Evolutionary conservation across 2,888 invertebrate species (phyloP), one percentile per base, ranked within the genome.

Genomic region (Macaria liturata): DNA sequence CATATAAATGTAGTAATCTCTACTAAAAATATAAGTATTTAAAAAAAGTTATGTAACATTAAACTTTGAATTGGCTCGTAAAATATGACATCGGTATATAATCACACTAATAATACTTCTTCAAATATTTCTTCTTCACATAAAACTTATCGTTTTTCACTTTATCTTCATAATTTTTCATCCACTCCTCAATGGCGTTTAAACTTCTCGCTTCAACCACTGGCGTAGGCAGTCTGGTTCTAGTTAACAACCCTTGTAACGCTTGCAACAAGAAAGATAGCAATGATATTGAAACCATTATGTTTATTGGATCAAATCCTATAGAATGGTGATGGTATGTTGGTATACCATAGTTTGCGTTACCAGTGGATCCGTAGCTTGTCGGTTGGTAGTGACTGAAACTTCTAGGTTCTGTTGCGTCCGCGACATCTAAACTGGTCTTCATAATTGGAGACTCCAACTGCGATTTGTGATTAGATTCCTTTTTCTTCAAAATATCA

Each of bases 281-380:
- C 1, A 92, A 73, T 3, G 92, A 92, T 71, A 92, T 73, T 0
- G 92, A 92, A 0, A 92, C 87, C 1, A 92, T 82, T 32, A 92
- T 91, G 64, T 92, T 92, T 49, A 92, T 78, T 6, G 92, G 92
- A 76, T 92, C 92, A 59, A 92, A 89, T n/a, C 91, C 91, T 52
- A 92, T 88, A 1, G 91, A 91, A 68, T 92, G 91, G 59, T 92
- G 92, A 64, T 92, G 91, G 63, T 90, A 91, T 0, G 87, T 81
- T 9, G 80, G 75, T 20, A 69, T 52, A 30, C 77, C 83, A 64
- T 84, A 84, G 61, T 83, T 87, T 0, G 75, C 75, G 52, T 72
- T 81, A 0, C 76, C 86, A 47, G 83, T 88, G 0, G 71, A 76
- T 42, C 88, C 89, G 61, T 82, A 90, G 4, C 85, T 84, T 1